Conservation (phyloP, 2,113 vertebrate genomes). For the Aegypius monachus region DNA sequence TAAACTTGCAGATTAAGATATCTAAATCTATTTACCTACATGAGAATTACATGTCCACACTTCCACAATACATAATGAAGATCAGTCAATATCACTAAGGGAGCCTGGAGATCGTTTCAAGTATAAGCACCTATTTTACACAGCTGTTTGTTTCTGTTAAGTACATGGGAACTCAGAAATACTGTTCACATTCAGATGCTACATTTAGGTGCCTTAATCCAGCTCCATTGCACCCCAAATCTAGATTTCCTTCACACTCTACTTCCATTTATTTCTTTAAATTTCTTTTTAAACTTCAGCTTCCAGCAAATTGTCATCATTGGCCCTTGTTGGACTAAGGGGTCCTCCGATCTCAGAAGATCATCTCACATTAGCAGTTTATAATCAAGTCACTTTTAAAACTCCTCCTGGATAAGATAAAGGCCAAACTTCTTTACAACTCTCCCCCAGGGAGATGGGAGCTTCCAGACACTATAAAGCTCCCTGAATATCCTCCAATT, state of each 20-base stretch:
- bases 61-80: neutral
- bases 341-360: neutral
- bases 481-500: neutral
- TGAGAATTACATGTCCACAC: neutral
- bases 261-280: neutral
- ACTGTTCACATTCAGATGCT: neutral
- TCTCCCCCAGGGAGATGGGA: rapidly evolving
- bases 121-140: neutral
- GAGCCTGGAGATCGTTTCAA: neutral
- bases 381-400: neutral
- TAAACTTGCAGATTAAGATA: neutral
- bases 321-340: neutral
- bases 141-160: neutral
- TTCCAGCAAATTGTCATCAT: neutral
- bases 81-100: neutral
- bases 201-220: neutral
- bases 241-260: neutral
- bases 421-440: neutral
- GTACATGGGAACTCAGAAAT: neutral
- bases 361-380: neutral
- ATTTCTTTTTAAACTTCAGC: neutral
- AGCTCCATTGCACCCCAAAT: neutral
- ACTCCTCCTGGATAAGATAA: neutral
- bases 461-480: neutral
- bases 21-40: neutral